These are phyloP conservation scores for Hydractinia symbiolongicarpus DNA, from an alignment of 30 jellyfish, hydroid and myxozoan genomes.

Conservation along the genomic window DNA sequence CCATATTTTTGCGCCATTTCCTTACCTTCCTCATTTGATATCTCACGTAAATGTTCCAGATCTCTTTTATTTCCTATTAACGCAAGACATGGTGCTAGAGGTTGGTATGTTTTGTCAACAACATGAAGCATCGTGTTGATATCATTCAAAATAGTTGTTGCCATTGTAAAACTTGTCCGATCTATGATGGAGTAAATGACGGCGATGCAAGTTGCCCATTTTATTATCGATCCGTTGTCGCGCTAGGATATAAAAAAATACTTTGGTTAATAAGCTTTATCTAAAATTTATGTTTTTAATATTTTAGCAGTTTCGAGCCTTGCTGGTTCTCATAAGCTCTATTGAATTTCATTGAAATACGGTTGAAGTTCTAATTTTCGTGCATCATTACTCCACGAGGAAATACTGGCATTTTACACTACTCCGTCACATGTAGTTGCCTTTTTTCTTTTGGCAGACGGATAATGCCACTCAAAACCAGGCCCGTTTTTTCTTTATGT, in stretches of 20 bases:
- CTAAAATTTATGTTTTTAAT: no score
- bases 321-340: no score
- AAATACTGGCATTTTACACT: no score
- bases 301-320: no score
- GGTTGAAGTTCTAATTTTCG: no score
- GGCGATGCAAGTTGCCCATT: constrained; percentile 76
- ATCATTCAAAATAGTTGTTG: constrained; percentile 62
- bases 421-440: no score
- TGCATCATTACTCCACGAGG: no score
- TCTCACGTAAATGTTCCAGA: constrained; percentile 74
- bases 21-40: constrained; percentile 72
- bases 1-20: constrained; percentile 58
- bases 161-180: constrained; percentile 56
- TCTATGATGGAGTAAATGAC: constrained; percentile 79
- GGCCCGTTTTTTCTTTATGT: no score
- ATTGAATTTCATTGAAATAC: no score
- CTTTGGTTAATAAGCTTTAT: background rate
- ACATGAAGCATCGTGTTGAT: constrained; percentile 26
- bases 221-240: constrained; percentile 22
- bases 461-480: no score
- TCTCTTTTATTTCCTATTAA: constrained; percentile 72
- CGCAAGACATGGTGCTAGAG: constrained; percentile 38
- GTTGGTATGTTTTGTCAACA: background rate
- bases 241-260: constrained; percentile 1
- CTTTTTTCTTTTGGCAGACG: no score